phyloP scores from a whole-genome alignment of 1,140 invertebrate species.

The Sarcophaga bullata region DNA sequence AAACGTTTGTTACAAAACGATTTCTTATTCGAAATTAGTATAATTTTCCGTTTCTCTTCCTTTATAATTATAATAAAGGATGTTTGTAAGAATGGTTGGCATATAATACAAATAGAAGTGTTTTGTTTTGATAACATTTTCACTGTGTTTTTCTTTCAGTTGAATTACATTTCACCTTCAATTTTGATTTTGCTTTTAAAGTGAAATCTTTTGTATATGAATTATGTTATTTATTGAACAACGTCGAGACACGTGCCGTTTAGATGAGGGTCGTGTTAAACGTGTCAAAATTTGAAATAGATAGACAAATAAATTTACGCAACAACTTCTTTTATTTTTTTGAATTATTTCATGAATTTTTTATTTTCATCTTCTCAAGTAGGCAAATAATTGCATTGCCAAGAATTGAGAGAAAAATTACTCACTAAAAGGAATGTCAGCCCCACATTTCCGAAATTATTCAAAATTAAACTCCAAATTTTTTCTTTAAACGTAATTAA shows the following conservation, averaged over 20 bases:
- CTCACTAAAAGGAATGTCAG: no score
- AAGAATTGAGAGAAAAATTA: background rate
- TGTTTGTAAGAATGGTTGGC: background rate
- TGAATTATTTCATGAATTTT: background rate
- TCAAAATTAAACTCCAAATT: no score
- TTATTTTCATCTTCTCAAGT: conserved; percentile 19
- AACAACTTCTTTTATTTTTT: background rate
- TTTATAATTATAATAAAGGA: background rate
- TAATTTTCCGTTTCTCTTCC: conserved; percentile 8
- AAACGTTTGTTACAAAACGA: no score
- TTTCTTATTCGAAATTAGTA: background rate
- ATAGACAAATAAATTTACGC: background rate
- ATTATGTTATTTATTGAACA: conserved; percentile 21
- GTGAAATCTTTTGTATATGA: background rate
- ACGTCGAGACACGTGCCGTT: conserved; percentile 23
- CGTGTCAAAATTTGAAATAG: conserved; percentile 29
- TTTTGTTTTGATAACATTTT: background rate
- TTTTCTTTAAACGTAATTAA: no score
- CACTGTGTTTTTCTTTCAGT: background rate
- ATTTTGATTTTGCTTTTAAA: background rate
- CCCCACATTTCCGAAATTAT: no score
- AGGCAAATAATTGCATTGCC: conserved; percentile 15
- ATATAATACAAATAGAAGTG: background rate
- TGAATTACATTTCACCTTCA: background rate
- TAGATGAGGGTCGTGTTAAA: background rate